Conservation (phyloP, 2,797 vertebrate genomes). For the Macrochelys suwanniensis region DNA sequence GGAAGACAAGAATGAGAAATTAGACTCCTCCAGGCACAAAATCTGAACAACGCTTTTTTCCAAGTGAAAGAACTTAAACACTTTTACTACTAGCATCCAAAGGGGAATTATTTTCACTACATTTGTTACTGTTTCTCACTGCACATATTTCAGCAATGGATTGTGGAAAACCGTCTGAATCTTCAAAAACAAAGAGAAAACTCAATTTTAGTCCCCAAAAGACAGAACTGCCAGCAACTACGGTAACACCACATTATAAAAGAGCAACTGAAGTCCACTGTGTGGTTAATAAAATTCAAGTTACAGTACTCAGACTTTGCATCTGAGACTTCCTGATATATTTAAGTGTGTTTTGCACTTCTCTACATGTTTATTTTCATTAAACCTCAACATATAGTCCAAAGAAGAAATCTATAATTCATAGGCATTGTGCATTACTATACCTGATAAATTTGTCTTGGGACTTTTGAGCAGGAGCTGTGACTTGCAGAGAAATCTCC, state of each 20-base stretch:
- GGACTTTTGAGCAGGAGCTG: slow-evolving; percentile 47
- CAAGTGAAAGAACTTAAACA: background rate
- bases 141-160: background rate
- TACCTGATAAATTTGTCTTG: slow-evolving; percentile 71
- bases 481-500: slow-evolving; percentile 74
- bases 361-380: background rate
- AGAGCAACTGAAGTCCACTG: accelerated
- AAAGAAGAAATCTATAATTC: background rate
- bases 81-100: background rate
- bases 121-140: background rate
- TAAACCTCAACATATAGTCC: background rate
- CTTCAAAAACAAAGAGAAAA: slow-evolving; percentile 5
- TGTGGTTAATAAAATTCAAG: background rate
- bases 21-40: background rate
- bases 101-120: background rate
- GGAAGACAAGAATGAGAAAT: background rate
- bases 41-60: background rate
- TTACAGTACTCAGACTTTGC: background rate
- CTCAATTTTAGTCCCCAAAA: background rate
- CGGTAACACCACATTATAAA: background rate
- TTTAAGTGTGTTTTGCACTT: background rate
- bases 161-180: background rate
- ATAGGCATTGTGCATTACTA: background rate
- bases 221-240: background rate
- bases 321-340: background rate